Conservation (phyloP, 92 coral and sea anemone genomes). For the Porites lobata region DNA sequence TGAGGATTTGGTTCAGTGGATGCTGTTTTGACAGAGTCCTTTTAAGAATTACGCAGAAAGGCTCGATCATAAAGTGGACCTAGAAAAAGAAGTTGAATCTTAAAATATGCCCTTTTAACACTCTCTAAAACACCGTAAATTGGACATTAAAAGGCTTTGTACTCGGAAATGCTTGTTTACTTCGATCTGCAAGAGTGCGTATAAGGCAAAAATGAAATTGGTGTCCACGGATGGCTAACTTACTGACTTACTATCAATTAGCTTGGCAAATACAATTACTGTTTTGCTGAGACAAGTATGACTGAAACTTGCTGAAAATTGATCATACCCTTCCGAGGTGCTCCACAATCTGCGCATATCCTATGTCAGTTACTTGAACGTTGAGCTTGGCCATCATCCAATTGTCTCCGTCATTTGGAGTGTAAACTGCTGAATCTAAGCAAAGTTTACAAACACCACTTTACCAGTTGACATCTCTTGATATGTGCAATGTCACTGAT, state of each 20-base stretch:
- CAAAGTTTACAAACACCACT: background rate
- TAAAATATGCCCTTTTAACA: background rate
- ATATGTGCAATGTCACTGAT: too few relatives aligned
- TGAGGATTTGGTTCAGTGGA: conserved; percentile 69
- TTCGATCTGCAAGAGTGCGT: too few relatives aligned
- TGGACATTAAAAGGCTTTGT: too few relatives aligned
- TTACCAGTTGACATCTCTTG: too few relatives aligned
- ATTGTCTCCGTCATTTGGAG: conserved; percentile 28
- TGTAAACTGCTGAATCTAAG: conserved; percentile 17
- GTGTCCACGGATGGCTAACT: too few relatives aligned
- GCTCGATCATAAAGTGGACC: conserved; percentile 58
- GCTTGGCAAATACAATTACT: background rate
- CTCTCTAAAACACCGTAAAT: too few relatives aligned
- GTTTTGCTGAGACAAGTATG: too few relatives aligned
- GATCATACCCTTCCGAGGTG: conserved; percentile 51
- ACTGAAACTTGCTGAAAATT: too few relatives aligned
- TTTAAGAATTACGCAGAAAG: conserved; percentile 69
- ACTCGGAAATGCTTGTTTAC: too few relatives aligned
- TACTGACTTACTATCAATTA: too few relatives aligned
- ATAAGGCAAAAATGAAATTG: too few relatives aligned
- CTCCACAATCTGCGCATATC: conserved; percentile 22
- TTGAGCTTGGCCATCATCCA: conserved; percentile 39
- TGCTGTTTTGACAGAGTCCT: conserved; percentile 65
- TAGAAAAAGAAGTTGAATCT: background rate
- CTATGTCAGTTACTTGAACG: conserved; percentile 22